Conservation (phyloP, 23 tunicate species). For the Pegea sp. region DNA sequence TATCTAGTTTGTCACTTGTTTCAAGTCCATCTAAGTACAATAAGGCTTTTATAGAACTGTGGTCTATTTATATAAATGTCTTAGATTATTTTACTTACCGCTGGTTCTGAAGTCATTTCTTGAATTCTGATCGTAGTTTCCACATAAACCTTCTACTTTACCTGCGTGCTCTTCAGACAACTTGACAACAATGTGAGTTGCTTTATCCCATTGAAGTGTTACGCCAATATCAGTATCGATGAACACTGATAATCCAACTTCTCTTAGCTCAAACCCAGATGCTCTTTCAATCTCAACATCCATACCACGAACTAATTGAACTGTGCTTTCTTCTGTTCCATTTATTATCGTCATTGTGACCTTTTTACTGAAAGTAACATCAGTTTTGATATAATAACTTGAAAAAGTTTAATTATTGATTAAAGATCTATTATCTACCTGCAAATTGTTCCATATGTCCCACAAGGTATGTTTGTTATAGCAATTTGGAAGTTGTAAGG, state of each 20-base stretch:
- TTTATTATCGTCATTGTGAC: constrained; percentile 60
- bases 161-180: constrained; percentile 75
- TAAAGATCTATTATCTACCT: constrained; percentile 19
- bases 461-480: constrained; percentile 87
- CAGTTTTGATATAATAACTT: neutral
- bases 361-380: constrained; percentile 38
- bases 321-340: constrained; percentile 64
- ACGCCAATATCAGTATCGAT: constrained; percentile 88
- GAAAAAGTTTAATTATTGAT: neutral
- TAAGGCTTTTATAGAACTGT: neutral
- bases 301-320: constrained; percentile 74
- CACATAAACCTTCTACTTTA: constrained; percentile 96
- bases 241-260: constrained; percentile 91
- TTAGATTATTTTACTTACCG: constrained; percentile 21
- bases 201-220: constrained; percentile 99
- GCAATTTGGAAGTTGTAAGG: constrained; percentile 31
- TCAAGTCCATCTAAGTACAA: constrained; percentile 39
- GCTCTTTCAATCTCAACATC: constrained; percentile 63
- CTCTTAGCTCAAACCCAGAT: constrained; percentile 59
- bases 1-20: constrained; percentile 53
- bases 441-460: constrained; percentile 88
- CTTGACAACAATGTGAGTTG: constrained; percentile 74
- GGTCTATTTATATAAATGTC: neutral
- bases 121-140: constrained; percentile 87
- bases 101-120: constrained; percentile 71